Conservation (phyloP, 2,888 invertebrate genomes). For the Tupiocoris notatus region DNA sequence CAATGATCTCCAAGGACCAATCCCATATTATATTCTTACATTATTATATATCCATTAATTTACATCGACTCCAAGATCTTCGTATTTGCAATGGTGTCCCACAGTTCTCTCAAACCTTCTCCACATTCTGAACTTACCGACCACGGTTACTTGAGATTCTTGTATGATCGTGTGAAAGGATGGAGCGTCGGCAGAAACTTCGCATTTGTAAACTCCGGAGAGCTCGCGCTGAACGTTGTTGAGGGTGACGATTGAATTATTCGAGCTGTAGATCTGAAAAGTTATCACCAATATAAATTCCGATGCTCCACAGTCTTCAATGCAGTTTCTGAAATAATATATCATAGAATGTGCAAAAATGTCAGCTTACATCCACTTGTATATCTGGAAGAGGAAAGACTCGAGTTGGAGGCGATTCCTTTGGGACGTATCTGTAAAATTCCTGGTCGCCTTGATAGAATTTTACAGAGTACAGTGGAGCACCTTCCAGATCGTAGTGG, state of each 20-base stretch:
- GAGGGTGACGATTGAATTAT: conserved; percentile 66
- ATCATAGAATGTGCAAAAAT: no score
- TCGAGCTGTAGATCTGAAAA: conserved; percentile 59
- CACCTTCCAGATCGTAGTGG: conserved; percentile 62
- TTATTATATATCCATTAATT: no score
- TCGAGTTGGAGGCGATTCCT: conserved; percentile 68
- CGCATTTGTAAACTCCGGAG: conserved; percentile 70
- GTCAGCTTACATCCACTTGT: conserved; percentile 71
- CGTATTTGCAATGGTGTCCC: no score
- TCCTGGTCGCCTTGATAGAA: conserved; percentile 74
- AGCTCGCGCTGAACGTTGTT: conserved; percentile 65
- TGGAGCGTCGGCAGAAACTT: conserved; percentile 70
- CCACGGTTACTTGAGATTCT: conserved; percentile 64
- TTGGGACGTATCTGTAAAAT: conserved; percentile 73
- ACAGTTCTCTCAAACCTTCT: no score
- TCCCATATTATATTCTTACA: no score
- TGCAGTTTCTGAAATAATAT: no score
- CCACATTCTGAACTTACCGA: conserved; percentile 62
- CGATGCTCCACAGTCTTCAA: no score
- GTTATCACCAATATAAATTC: no score
- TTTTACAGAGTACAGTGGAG: conserved; percentile 70
- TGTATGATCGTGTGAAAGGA: conserved; percentile 67
- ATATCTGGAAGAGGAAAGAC: conserved; percentile 68
- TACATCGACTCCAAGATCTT: no score
- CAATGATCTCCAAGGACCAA: no score